phyloP scores from a whole-genome alignment of 2,888 invertebrate species.

The Pyrocoelia pectoralis region DNA sequence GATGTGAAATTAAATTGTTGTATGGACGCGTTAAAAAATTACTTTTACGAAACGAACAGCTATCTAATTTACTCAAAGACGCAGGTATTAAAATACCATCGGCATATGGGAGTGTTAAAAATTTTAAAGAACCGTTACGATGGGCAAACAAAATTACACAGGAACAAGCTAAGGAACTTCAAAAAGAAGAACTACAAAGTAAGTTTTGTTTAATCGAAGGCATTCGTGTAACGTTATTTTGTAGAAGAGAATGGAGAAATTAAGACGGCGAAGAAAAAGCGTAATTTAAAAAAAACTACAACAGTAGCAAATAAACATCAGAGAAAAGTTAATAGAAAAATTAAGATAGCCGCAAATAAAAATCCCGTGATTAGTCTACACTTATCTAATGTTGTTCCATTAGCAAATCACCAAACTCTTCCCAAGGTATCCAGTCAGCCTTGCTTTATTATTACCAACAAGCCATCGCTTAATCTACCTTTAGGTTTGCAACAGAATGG shows the following conservation, averaged over 20 bases:
- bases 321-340: conserved; percentile 3
- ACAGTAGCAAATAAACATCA: conserved; percentile 6
- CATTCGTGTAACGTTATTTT: not conserved
- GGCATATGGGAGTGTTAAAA: conserved; percentile 49
- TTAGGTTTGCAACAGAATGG: not conserved
- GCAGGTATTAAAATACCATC: conserved; percentile 57
- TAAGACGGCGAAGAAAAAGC: not conserved
- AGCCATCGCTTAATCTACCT: conserved; percentile 13
- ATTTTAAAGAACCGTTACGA: conserved; percentile 44
- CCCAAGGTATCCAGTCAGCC: conserved; percentile 12
- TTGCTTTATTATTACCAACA: conserved; percentile 26
- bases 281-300: conserved; percentile 8
- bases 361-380: conserved; percentile 16
- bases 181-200: conserved; percentile 54
- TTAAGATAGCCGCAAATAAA: conserved; percentile 11
- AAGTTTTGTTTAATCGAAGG: conserved; percentile 29
- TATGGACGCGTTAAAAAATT: conserved; percentile 55
- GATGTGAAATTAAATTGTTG: conserved; percentile 53
- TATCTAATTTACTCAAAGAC: conserved; percentile 55
- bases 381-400: conserved; percentile 19
- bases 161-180: conserved; percentile 50
- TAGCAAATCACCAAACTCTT: conserved; percentile 10
- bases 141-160: conserved; percentile 53
- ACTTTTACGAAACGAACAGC: conserved; percentile 56
- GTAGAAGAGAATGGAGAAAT: conserved; percentile 20